A percentile compares a stretch with the other conserved stretches of the same genome.
These are phyloP conservation scores for Epirrhoe alternata DNA, from an alignment of 2,888 invertebrate species.

Conservation along the genomic window DNA sequence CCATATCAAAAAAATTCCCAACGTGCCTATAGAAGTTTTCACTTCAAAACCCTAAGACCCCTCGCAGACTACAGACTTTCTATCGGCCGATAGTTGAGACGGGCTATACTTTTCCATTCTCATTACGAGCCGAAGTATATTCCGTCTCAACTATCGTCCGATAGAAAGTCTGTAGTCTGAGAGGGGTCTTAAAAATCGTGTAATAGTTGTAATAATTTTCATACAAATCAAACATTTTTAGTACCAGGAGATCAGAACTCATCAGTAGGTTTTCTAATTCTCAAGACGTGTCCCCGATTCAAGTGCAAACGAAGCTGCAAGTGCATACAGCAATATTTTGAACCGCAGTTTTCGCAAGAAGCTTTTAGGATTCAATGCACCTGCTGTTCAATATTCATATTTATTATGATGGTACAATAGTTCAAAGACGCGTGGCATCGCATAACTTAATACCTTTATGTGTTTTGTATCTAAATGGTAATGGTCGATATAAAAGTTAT, in stretches of 20 bases:
- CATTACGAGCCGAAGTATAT: too few species aligned
- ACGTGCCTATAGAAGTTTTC: too few species aligned
- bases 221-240: not conserved
- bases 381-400: conserved; percentile 33
- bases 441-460: conserved; percentile 18
- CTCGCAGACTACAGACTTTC: too few species aligned
- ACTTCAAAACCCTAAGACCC: too few species aligned
- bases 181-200: too few species aligned
- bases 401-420: conserved; percentile 12
- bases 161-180: too few species aligned
- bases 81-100: too few species aligned
- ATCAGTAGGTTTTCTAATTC: not conserved
- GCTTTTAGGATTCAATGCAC: conserved; percentile 27
- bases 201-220: not conserved
- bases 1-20: too few species aligned
- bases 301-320: not conserved
- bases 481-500: conserved; percentile 8
- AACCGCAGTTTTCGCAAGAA: conserved; percentile 24
- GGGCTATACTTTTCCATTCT: too few species aligned
- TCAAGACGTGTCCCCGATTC: not conserved
- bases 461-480: not conserved
- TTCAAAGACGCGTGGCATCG: conserved; percentile 10
- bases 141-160: too few species aligned
- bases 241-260: not conserved
- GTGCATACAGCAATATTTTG: conserved; percentile 10